Base-by-base conservation (phyloP, 53 echinoderm and acorn worm genomes). In the Henricia sp. region DNA sequence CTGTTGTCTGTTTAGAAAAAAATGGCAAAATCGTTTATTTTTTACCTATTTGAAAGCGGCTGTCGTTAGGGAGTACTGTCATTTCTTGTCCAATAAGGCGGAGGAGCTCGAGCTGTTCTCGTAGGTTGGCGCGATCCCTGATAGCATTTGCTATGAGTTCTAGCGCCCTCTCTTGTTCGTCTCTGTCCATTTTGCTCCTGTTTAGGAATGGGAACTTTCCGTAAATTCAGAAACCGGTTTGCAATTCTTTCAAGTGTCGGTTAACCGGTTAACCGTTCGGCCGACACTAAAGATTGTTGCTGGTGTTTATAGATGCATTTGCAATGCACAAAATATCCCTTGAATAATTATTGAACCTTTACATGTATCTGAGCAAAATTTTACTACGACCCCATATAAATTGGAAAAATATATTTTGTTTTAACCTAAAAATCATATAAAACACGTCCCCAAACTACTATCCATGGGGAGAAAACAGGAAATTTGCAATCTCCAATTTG, bases 81-180 rank as follows among this genome's bases (percentile, higher is more conserved):
- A 77, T 62, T 43, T 90, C 85, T 43, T 85, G 90, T 6, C 77
- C 85, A 20, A 90, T 90, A 33, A 90, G 77, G 21, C 90, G 76
- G 14, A 90, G 58, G 4, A 90, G 57, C 50, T 90, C 90, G 12
- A 90, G 51, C 58, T 90, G 90, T 51, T 90, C 90, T 59, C 90
- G 42, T 9, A 85, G 39, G 24, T 65, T 70, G 25, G 77, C 69
- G 24, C 74, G 36, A 35, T 90, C 80, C 13, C 63, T 78, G 44
- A 90, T 85, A 30, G 78, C 43, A 6, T 23, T 9, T 12, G 58
- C 57, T 6, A 90, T 68, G 16, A 52, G 26, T 17, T 85, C 85
- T 37, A 90, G 69, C 32, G 50, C 46, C 66, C 59, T 77, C 33
- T 52, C n/a, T 50, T 70, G 75, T 20, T 90, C 85, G 1, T 71